Evolutionary conservation across 2,113 vertebrate species (phyloP).

Genomic region (Gallinago undulata): DNA sequence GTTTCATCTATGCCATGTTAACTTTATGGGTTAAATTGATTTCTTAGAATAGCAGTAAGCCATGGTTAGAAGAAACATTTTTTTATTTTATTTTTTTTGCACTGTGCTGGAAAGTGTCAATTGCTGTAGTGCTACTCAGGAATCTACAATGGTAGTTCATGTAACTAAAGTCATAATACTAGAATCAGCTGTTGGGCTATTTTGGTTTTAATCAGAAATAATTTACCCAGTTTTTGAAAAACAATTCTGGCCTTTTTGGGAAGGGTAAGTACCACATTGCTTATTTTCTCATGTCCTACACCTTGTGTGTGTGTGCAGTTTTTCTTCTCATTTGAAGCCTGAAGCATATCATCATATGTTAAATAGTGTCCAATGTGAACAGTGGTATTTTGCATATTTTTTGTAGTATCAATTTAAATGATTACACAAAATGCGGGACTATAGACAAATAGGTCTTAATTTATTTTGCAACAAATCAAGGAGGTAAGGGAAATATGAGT

Average conservation of each 20-base stretch:
- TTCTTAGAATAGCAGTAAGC: conserved; percentile 37
- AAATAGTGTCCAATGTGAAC: neutral
- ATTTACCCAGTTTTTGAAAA: neutral
- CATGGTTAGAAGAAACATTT: conserved; percentile 6
- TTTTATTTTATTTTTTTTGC: neutral
- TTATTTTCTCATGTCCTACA: neutral
- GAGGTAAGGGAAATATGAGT: neutral
- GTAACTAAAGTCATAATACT: neutral
- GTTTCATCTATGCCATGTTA: conserved; percentile 7
- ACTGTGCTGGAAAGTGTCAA: conserved; percentile 2
- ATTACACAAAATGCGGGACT: neutral
- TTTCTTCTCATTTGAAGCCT: neutral
- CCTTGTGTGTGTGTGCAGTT: neutral
- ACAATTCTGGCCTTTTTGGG: neutral
- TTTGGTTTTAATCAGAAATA: conserved; percentile 15
- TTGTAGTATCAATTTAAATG: neutral
- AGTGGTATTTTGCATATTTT: neutral
- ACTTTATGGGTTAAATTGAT: conserved; percentile 39
- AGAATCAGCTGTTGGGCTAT: neutral
- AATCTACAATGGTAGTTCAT: neutral
- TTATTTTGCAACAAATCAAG: neutral
- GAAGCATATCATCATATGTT: neutral
- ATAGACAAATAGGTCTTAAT: neutral
- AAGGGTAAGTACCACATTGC: neutral
- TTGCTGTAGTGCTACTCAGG: neutral